Base-by-base conservation (phyloP, 2,113 vertebrate species). In the Daboia siamensis region DNA sequence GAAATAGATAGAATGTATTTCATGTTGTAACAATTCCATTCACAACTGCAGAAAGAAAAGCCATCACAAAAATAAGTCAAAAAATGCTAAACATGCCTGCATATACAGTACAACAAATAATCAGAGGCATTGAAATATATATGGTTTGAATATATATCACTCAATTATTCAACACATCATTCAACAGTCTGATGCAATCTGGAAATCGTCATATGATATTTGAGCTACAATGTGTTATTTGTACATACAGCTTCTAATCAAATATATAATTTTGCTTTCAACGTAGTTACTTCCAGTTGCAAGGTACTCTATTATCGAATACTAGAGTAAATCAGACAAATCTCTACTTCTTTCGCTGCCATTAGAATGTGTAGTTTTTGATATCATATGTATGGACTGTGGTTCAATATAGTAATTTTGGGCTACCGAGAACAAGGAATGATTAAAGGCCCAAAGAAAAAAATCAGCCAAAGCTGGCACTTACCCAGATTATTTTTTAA, bases 1-100 rank as follows among this genome's bases (percentile, higher is more conserved):
- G 98, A 98, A 80, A 99, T 88, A 2, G 98, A 98, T 91, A 96
- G 85, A 0, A 98, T 96, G 0, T 99, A 99, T 90, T 97, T 98
- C 48, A 99, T 98, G 93, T 98, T 99, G 92, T 98, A 99, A 92
- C 98, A 97, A 95, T 99, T 99, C 97, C 99, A 99, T 94, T 99
- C 98, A 85, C 99, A 99, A 87, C 99, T 99, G 96, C 12, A 84
- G 89, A 56, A 94, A 94, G 89, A 2, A 94, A 94, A 93, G 0
- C 5, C 55, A 46, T 33, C 13, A 5, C 17, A 15, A 89, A 85
- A 3, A 0, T 90, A 55, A 20, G 55, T 46, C 54, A 4, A 13
- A 4, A 64, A 29, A 21, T 51, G 24, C 5, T 55, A 88, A 61
- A 55, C 11, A 24, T 92, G 3, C 26, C 39, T 29, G 59, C 59